Percentiles rank a stretch among this genome's conserved stretches.
These are phyloP conservation scores for Syngnathus typhle DNA, from an alignment of 2,113 vertebrate genomes.

Conservation along the genomic window DNA sequence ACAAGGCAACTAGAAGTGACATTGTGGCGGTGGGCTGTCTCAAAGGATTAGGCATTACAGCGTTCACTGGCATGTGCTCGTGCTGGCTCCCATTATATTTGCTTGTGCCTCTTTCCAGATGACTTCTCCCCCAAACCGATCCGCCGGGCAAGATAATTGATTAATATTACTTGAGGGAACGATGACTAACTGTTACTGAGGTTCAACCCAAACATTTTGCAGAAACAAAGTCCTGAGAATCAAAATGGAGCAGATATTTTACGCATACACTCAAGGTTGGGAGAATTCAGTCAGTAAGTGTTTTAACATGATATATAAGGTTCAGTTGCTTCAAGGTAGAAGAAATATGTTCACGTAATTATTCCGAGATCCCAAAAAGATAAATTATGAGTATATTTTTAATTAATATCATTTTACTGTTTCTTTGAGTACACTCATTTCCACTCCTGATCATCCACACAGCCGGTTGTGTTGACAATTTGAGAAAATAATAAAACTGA, in stretches of 20 bases:
- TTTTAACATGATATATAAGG: constrained; percentile 15
- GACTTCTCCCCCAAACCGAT: constrained; percentile 74
- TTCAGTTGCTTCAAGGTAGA: neutral
- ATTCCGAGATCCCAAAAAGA: no score
- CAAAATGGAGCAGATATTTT: constrained; percentile 24
- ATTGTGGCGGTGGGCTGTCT: constrained; percentile 74
- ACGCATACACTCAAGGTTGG: constrained; percentile 21
- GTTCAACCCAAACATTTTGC: constrained; percentile 61
- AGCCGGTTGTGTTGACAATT: neutral
- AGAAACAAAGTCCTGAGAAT: constrained; percentile 38
- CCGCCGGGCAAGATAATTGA: constrained; percentile 73
- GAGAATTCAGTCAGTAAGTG: constrained; percentile 20
- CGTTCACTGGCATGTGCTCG: constrained; percentile 70
- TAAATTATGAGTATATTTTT: no score
- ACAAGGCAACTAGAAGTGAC: constrained; percentile 73
- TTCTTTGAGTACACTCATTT: neutral
- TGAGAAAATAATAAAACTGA: neutral
- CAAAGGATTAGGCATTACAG: constrained; percentile 75
- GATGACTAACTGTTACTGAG: constrained; percentile 72
- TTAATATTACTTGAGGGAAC: constrained; percentile 78
- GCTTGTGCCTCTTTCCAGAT: constrained; percentile 76
- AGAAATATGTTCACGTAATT: no score
- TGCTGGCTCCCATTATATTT: constrained; percentile 71
- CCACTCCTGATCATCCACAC: no score
- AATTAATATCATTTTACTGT: neutral